phyloP scores from a whole-genome alignment of 2,888 invertebrate genomes.

The Drosophila kuntzei region DNA sequence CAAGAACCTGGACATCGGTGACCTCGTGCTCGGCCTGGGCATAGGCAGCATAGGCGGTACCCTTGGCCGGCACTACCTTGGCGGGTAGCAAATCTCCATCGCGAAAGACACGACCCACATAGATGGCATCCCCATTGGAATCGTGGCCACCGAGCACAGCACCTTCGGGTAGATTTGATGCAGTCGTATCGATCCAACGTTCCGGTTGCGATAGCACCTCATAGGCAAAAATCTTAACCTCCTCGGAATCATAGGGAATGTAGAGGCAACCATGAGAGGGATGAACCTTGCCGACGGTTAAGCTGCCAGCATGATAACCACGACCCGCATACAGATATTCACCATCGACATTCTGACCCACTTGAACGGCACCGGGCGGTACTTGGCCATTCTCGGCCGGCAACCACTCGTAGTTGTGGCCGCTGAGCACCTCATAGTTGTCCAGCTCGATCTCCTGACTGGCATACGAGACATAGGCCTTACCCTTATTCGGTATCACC shows the following conservation, averaged over 20 bases:
- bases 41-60: slow-evolving; percentile 86
- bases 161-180: slow-evolving; percentile 70
- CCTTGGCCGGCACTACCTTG: slow-evolving; percentile 87
- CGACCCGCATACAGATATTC: slow-evolving; percentile 89
- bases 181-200: slow-evolving; percentile 69
- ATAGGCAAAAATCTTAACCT: slow-evolving; percentile 83
- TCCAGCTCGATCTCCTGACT: slow-evolving; percentile 88
- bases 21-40: slow-evolving; percentile 86
- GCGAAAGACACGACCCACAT: slow-evolving; percentile 70
- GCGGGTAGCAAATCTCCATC: slow-evolving; percentile 86
- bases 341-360: slow-evolving; percentile 88
- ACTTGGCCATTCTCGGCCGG: slow-evolving; percentile 87
- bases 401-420: slow-evolving; percentile 89
- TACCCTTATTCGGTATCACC: slow-evolving; percentile 87
- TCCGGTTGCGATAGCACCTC: slow-evolving; percentile 82
- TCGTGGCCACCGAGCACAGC: slow-evolving; percentile 73
- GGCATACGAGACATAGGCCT: slow-evolving; percentile 88
- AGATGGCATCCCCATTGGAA: slow-evolving; percentile 74
- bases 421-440: slow-evolving; percentile 89
- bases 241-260: slow-evolving; percentile 85
- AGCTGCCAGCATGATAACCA: slow-evolving; percentile 88
- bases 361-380: slow-evolving; percentile 88
- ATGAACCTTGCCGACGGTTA: slow-evolving; percentile 90
- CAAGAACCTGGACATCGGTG: slow-evolving; percentile 85
- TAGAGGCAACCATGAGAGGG: slow-evolving; percentile 86